Evolutionary conservation across 2,797 vertebrate species (phyloP), one percentile per base, ranked within the genome.

Genomic region (Chelon auratus): DNA sequence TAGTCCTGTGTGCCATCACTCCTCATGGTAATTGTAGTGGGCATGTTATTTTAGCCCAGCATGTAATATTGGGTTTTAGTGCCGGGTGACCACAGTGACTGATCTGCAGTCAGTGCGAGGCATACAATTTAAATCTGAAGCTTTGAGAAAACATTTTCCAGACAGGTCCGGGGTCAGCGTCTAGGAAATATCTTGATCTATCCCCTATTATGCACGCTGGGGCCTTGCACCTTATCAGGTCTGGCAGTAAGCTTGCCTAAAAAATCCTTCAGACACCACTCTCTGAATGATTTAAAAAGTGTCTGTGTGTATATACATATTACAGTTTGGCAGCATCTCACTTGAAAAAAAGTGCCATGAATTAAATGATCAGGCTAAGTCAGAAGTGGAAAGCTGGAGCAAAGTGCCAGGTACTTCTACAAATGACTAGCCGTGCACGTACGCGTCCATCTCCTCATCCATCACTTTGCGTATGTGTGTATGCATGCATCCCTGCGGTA

Each of bases 1-100:
- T 17, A 62, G 55, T 71, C 70, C 65, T 60, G 65, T 85, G 70
- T 62, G 78, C 83, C 71, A 84, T 79, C 66, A 12, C 61, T 80
- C 64, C 66, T 86, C 80, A 75, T 82, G 69, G 77, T 89, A 87
- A 89, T 85, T 89, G 72, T 71, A 81, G 62, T 20, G 30, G 71
- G 72, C 80, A 79, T 81, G 78, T 82, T 86, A 80, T 88, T 85
- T 77, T 68, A 83, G 83, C 76, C 57, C 64, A 66, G 71, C 64
- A 52, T 81, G 82, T 61, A 59, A 86, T 76, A 82, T 79, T 47
- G 50, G 64, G 52, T 86, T 81, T 81, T 68, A 68, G 80, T 75
- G 60, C 42, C 0, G 33, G 59, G 62, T 75, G 80, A 85, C 78
- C 64, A 51, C 40, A 60, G 84, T 67, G 78, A 80, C 64, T 72